A percentile compares a stretch with the other conserved stretches of the same genome.
phyloP scores from a whole-genome alignment of 2,888 invertebrate genomes.

The Hydraecia micacea region DNA sequence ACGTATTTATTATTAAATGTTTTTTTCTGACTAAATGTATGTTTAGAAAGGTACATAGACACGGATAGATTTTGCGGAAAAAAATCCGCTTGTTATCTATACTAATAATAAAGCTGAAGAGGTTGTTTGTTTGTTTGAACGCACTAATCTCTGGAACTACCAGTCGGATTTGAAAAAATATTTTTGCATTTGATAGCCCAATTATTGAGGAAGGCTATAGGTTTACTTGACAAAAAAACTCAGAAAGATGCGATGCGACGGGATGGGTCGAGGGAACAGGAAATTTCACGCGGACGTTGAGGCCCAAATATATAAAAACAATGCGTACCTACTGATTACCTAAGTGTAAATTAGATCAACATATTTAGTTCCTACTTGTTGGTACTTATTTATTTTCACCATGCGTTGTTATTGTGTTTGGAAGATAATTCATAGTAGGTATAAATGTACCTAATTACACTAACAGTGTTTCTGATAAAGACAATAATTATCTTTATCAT shows the following conservation, averaged over 20 bases:
- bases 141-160: too few species aligned
- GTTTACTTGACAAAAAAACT: background rate
- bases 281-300: background rate
- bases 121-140: too few species aligned
- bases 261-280: background rate
- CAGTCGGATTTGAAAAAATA: too few species aligned
- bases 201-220: background rate
- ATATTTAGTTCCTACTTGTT: background rate
- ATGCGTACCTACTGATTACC: background rate
- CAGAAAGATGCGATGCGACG: background rate
- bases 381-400: background rate
- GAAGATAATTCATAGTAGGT: conserved; percentile 1
- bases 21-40: background rate
- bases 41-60: background rate
- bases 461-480: conserved; percentile 33
- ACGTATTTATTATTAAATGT: too few species aligned
- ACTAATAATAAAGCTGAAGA: too few species aligned
- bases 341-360: background rate
- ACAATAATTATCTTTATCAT: conserved; percentile 5
- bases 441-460: background rate
- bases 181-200: background rate
- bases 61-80: background rate
- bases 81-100: background rate
- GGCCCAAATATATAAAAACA: background rate
- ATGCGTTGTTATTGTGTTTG: background rate